phyloP scores from a whole-genome alignment of 2,113 vertebrate genomes.

The Condylura cristata region DNA sequence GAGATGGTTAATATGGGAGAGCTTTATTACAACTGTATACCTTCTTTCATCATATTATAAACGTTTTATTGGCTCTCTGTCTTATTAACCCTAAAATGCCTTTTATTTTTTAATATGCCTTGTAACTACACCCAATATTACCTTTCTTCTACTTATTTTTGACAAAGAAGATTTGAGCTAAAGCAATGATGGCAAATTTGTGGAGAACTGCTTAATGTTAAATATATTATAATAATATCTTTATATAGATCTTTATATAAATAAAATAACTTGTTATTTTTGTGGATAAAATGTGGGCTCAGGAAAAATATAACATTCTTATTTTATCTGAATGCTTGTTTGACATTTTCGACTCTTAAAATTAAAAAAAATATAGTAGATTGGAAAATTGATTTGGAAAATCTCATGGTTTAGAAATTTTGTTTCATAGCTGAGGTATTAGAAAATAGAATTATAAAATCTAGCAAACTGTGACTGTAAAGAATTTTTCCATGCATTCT shows the following conservation, averaged over 20 bases:
- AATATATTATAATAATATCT: neutral
- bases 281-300: neutral
- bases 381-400: conserved; percentile 1
- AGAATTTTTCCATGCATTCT: conserved; percentile 42
- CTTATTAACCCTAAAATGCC: neutral
- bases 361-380: neutral
- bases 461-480: neutral
- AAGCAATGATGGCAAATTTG: neutral
- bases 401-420: conserved; percentile 27
- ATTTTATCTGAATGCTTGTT: neutral
- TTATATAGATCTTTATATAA: too few relatives aligned
- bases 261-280: too few relatives aligned
- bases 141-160: neutral
- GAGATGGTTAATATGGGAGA: neutral
- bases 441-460: neutral
- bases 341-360: neutral
- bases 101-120: neutral
- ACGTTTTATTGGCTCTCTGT: neutral
- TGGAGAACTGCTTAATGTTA: neutral
- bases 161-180: neutral
- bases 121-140: neutral
- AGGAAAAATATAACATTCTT: neutral
- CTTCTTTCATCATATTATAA: neutral
- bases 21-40: neutral
- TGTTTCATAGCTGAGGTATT: neutral